Percentiles rank a stretch among this genome's conserved stretches.
Conservation (phyloP, 1,140 invertebrate species). For the Drosophila arizonae region DNA sequence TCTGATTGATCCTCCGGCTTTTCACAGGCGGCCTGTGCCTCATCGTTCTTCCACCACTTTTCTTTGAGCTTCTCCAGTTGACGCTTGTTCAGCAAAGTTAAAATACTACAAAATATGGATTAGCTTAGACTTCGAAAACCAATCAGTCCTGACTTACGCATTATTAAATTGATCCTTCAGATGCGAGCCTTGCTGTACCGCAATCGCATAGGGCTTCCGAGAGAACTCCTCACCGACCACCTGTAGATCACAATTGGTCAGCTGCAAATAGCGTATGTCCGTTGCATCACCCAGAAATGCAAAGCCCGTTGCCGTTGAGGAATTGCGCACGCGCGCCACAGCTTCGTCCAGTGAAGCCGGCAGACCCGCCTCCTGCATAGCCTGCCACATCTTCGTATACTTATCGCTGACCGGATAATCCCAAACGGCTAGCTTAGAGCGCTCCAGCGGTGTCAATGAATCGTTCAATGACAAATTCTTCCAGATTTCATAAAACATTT, state of each 20-base stretch:
- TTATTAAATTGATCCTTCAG: constrained; percentile 96
- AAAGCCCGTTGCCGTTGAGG: constrained; percentile 90
- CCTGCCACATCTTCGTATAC: constrained; percentile 99
- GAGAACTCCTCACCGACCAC: constrained; percentile 98
- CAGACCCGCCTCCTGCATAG: constrained; percentile 95
- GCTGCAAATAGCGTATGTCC: constrained; percentile 91
- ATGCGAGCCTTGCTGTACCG: constrained; percentile 97
- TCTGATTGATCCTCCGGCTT: constrained; percentile 95
- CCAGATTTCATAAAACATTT: constrained; percentile 98
- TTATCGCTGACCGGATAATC: constrained; percentile 99
- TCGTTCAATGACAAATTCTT: constrained; percentile 98
- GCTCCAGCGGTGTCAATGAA: constrained; percentile 92
- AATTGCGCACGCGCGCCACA: constrained; percentile 89
- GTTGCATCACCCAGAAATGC: constrained; percentile 97
- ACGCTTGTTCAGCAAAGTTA: constrained; percentile 95
- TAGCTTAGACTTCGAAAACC: not conserved
- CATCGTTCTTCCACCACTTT: constrained; percentile 97
- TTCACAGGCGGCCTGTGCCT: constrained; percentile 90
- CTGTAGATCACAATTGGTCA: constrained; percentile 95
- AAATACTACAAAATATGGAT: constrained; percentile 86
- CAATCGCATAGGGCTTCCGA: constrained; percentile 97
- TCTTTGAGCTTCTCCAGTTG: constrained; percentile 96
- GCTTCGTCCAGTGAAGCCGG: constrained; percentile 91
- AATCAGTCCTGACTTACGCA: constrained; percentile 85
- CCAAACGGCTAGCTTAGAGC: constrained; percentile 98